A percentile compares a stretch with the other conserved stretches of the same genome.
Evolutionary conservation across 2,113 vertebrate species (phyloP).

Genomic region (Prietella phreatophila): DNA sequence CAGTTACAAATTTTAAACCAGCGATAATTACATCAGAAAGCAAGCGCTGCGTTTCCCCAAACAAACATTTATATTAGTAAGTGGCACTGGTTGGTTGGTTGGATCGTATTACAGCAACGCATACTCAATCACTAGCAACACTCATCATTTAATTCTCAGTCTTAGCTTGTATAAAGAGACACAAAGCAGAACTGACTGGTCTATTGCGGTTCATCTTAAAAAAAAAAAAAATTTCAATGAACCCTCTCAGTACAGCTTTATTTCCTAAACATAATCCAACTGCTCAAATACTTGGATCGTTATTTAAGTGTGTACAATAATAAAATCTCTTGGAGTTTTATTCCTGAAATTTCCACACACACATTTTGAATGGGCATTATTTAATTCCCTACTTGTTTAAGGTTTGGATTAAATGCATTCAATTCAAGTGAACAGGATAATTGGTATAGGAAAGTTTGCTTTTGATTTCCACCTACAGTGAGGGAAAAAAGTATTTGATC

Average conservation of each 20-base stretch:
- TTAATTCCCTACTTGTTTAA: not conserved
- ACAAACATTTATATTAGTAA: not conserved
- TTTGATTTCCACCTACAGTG: not conserved
- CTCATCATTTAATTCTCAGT: not conserved
- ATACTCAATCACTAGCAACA: not conserved
- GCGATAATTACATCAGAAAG: not conserved
- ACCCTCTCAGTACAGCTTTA: not conserved
- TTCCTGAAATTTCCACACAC: not conserved
- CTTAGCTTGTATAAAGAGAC: not conserved
- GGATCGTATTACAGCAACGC: not conserved
- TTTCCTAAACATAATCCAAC: not conserved
- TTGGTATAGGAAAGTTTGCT: not conserved
- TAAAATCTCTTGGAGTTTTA: not conserved
- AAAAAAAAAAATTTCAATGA: not conserved
- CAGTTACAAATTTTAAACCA: not conserved
- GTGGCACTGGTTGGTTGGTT: not conserved
- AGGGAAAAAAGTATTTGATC: too few species aligned
- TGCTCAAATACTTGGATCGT: not conserved
- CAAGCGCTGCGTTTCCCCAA: not conserved
- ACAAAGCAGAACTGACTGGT: not conserved
- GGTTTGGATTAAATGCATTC: not conserved
- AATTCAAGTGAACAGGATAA: not conserved
- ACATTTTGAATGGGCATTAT: not conserved
- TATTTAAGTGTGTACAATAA: not conserved
- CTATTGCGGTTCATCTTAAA: not conserved